Percentiles rank a stretch among this genome's conserved stretches.
Evolutionary conservation across 2,888 invertebrate genomes (phyloP).

Genomic region (Elegia similella): DNA sequence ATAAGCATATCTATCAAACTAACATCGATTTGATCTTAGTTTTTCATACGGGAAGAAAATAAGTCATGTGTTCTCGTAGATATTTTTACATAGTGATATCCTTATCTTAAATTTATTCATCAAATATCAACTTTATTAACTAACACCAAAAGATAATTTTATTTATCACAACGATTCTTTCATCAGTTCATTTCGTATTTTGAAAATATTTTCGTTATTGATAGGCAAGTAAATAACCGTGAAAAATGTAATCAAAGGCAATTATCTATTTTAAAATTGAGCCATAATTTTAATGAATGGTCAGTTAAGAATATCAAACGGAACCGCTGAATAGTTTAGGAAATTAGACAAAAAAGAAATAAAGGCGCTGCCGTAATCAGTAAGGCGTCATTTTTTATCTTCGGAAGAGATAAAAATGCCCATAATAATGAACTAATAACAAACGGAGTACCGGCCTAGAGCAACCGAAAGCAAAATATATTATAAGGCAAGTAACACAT

Average conservation of each 20-base stretch:
- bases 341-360: conserved; percentile 36
- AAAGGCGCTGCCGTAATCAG: conserved; percentile 53
- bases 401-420: conserved; percentile 73
- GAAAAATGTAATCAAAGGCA: conserved; percentile 9
- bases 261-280: conserved; percentile 41
- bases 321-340: conserved; percentile 37
- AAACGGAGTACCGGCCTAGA: conserved; percentile 44
- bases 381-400: conserved; percentile 61
- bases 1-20: too few relatives aligned
- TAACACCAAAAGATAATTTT: too few relatives aligned
- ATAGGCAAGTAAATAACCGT: conserved; percentile 3
- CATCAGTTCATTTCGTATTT: neutral
- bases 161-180: too few relatives aligned
- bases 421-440: conserved; percentile 75
- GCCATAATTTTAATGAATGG: conserved; percentile 44
- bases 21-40: too few relatives aligned
- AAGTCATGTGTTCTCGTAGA: too few relatives aligned
- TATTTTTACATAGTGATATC: too few relatives aligned
- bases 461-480: conserved; percentile 71
- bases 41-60: too few relatives aligned
- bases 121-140: too few relatives aligned
- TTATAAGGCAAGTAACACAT: conserved; percentile 77
- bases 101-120: too few relatives aligned
- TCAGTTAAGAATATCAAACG: conserved; percentile 40
- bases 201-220: neutral